Percentiles rank a stretch among this genome's conserved stretches.
These are phyloP conservation scores for Planiliza haematocheilus DNA, from an alignment of 2,113 vertebrate genomes.

Conservation along the genomic window DNA sequence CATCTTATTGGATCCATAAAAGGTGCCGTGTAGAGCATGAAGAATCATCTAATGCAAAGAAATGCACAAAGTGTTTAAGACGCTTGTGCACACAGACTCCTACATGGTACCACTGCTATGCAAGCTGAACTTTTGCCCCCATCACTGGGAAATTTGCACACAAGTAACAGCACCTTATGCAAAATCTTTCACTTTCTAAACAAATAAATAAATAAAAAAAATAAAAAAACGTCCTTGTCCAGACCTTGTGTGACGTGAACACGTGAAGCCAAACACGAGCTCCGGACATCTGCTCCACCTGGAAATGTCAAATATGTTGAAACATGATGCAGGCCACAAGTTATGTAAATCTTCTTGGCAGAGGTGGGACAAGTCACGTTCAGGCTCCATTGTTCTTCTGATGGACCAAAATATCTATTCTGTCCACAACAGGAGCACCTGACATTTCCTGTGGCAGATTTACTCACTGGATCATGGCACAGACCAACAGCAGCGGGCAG, in stretches of 20 bases:
- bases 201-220: too few relatives aligned
- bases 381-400: conserved; percentile 39
- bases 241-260: conserved; percentile 60
- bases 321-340: conserved; percentile 30
- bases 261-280: conserved; percentile 2
- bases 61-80: conserved; percentile 11
- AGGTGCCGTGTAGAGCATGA: conserved; percentile 6
- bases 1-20: conserved; percentile 20
- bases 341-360: conserved; percentile 38
- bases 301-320: conserved; percentile 51
- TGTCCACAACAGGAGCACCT: conserved; percentile 75
- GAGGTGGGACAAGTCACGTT: conserved; percentile 44
- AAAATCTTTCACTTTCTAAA: not conserved
- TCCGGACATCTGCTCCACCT: conserved; percentile 26
- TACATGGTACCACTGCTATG: not conserved
- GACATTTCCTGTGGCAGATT: conserved; percentile 76
- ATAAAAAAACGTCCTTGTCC: conserved; percentile 51
- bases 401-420: conserved; percentile 48
- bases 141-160: conserved; percentile 21
- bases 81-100: conserved; percentile 11
- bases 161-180: not conserved
- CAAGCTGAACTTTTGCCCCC: conserved; percentile 52
- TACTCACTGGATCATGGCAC: conserved; percentile 90
- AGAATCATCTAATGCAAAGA: conserved; percentile 39
- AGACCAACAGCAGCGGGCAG: conserved; percentile 93